These are phyloP conservation scores for Rotaria socialis DNA, from an alignment of 2,888 invertebrate species.

Conservation along the genomic window DNA sequence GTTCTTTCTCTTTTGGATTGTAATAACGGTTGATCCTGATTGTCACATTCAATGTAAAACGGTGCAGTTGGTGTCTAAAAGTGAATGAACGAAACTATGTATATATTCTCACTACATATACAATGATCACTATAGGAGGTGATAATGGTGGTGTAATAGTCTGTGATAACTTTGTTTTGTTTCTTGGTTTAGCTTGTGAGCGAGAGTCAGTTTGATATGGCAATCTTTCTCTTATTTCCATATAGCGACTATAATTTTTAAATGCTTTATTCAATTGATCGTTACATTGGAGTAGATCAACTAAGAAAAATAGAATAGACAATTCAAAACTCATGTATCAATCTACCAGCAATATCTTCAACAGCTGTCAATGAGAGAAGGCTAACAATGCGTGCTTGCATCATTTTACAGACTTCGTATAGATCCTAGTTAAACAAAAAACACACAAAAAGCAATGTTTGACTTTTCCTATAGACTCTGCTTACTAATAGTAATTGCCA, in stretches of 20 bases:
- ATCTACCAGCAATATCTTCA: conserved; percentile 59
- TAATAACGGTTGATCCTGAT: too few relatives aligned
- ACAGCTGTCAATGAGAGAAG: conserved; percentile 80
- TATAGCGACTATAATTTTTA: conserved; percentile 67
- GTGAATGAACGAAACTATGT: too few relatives aligned
- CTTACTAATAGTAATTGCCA: conserved; percentile 76
- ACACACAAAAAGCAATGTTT: neutral
- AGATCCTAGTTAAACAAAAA: conserved; percentile 57
- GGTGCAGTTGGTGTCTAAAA: too few relatives aligned
- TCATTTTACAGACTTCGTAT: conserved; percentile 75
- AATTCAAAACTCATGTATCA: conserved; percentile 45
- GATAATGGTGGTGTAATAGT: too few relatives aligned
- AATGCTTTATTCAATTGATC: conserved; percentile 93
- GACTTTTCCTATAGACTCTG: neutral
- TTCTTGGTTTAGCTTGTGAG: neutral
- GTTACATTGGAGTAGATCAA: conserved; percentile 83
- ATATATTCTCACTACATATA: too few relatives aligned
- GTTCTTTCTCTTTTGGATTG: too few relatives aligned
- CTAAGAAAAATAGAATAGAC: conserved; percentile 64
- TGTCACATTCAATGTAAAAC: too few relatives aligned
- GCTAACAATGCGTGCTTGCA: conserved; percentile 91
- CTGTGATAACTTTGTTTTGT: neutral
- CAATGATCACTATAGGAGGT: too few relatives aligned
- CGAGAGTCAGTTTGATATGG: neutral
- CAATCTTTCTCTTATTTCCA: conserved; percentile 51